Percentiles rank a stretch among this genome's conserved stretches.
phyloP scores from a whole-genome alignment of 2,888 invertebrate species.

The Thereva nobilitata region DNA sequence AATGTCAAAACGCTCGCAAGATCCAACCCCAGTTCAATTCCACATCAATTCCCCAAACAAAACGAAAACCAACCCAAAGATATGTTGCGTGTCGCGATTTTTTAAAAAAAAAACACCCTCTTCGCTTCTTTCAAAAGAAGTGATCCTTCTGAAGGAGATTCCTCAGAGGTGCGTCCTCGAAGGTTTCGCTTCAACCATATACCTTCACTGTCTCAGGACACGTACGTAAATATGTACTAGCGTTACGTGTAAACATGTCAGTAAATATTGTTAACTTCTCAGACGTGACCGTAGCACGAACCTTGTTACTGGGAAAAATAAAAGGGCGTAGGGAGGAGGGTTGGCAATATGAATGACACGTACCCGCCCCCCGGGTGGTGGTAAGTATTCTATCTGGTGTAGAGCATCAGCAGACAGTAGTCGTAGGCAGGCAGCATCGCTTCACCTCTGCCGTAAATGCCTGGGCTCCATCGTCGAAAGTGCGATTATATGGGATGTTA shows the following conservation, averaged over 20 bases:
- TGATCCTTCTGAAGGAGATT: too few relatives aligned
- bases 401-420: slow-evolving; percentile 1
- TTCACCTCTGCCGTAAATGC: background rate
- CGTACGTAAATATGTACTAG: slow-evolving; percentile 27
- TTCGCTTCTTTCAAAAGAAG: background rate
- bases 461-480: too few relatives aligned
- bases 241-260: slow-evolving; percentile 29
- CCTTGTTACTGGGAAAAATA: background rate
- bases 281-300: slow-evolving; percentile 23
- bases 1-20: slow-evolving; percentile 3
- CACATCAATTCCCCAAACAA: slow-evolving; percentile 4
- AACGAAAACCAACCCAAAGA: background rate
- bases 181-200: background rate
- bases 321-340: slow-evolving; percentile 5
- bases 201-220: slow-evolving; percentile 4
- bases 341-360: slow-evolving; percentile 22
- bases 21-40: slow-evolving; percentile 12
- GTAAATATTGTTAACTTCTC: slow-evolving; percentile 33
- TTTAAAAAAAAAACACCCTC: slow-evolving; percentile 16
- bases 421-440: background rate
- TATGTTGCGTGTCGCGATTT: slow-evolving; percentile 14
- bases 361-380: slow-evolving; percentile 10
- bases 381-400: slow-evolving; percentile 6
- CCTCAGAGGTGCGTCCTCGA: too few relatives aligned
- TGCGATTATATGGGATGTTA: too few relatives aligned